A percentile compares a stretch with the other conserved stretches of the same genome.
These are phyloP conservation scores for Agonum fuliginosum DNA, from an alignment of 2,888 invertebrate species.

Conservation along the genomic window DNA sequence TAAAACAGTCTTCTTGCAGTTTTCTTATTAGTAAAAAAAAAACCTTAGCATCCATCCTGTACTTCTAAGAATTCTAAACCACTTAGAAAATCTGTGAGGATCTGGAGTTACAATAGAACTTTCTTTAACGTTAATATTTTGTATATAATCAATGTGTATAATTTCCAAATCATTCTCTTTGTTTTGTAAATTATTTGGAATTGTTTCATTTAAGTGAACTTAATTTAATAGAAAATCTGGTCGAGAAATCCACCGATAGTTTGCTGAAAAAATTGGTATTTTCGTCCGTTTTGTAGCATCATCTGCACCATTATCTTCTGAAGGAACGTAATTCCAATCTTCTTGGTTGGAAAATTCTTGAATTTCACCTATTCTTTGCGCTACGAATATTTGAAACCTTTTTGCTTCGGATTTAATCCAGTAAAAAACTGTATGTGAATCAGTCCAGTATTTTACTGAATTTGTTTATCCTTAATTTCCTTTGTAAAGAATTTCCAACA, in stretches of 20 bases:
- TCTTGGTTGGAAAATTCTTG: slow-evolving; percentile 38
- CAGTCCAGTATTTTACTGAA: slow-evolving; percentile 41
- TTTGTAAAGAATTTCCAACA: neutral
- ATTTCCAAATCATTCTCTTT: neutral
- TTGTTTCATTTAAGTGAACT: too few species aligned
- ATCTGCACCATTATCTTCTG: slow-evolving; percentile 49
- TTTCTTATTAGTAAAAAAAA: neutral
- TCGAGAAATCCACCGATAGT: too few species aligned
- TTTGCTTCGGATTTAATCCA: slow-evolving; percentile 48
- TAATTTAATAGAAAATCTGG: too few species aligned
- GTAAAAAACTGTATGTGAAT: slow-evolving; percentile 49
- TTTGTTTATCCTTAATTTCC: slow-evolving; percentile 9
- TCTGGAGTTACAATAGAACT: neutral
- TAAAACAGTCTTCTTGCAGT: neutral
- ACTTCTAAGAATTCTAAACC: neutral
- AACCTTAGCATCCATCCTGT: neutral
- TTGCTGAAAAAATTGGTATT: too few species aligned
- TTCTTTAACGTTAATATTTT: neutral
- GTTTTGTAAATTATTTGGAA: neutral
- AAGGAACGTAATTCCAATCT: slow-evolving; percentile 44
- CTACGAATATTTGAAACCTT: slow-evolving; percentile 54
- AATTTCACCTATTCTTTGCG: slow-evolving; percentile 47
- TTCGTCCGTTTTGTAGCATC: slow-evolving; percentile 49
- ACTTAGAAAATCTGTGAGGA: neutral
- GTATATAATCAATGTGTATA: neutral